A percentile compares a stretch with the other conserved stretches of the same genome.
Conservation (phyloP, 2,888 invertebrate genomes). For the Callinectes sapidus region DNA sequence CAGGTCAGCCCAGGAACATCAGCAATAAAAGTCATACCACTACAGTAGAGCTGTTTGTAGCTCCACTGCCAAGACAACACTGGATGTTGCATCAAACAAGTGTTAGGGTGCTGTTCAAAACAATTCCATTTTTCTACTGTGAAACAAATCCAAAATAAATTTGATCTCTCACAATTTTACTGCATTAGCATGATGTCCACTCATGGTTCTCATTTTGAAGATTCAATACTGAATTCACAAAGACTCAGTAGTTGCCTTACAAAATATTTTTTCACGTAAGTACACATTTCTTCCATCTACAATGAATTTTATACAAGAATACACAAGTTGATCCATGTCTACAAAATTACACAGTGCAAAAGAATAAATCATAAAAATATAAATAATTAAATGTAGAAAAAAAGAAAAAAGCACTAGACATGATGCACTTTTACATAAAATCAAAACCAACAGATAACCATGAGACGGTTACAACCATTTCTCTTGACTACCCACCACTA, state of each 20-base stretch:
- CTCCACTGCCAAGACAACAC: slow-evolving; percentile 40
- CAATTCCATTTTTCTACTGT: background rate
- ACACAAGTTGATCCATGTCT: background rate
- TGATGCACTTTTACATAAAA: background rate
- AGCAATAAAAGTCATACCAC: slow-evolving; percentile 53
- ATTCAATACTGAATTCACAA: slow-evolving; percentile 1
- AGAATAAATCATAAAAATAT: background rate
- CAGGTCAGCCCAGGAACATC: slow-evolving; percentile 62
- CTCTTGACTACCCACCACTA: slow-evolving; percentile 41
- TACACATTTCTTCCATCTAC: slow-evolving; percentile 27
- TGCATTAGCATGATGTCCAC: slow-evolving; percentile 11
- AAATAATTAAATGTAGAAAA: background rate
- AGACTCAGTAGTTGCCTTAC: background rate
- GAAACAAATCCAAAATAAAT: slow-evolving; percentile 6
- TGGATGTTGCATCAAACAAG: slow-evolving; percentile 44
- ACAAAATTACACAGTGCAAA: background rate
- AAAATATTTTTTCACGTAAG: slow-evolving; percentile 21
- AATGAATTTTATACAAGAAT: slow-evolving; percentile 15
- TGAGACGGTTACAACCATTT: slow-evolving; percentile 37
- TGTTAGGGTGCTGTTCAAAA: background rate
- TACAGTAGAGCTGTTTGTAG: background rate
- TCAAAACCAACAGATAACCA: background rate
- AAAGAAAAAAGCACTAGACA: background rate
- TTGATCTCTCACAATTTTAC: background rate
- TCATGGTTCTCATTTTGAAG: slow-evolving; percentile 14